Evolutionary conservation across 2,888 invertebrate genomes (phyloP).

Genomic region (Nephrotoma appendiculata): DNA sequence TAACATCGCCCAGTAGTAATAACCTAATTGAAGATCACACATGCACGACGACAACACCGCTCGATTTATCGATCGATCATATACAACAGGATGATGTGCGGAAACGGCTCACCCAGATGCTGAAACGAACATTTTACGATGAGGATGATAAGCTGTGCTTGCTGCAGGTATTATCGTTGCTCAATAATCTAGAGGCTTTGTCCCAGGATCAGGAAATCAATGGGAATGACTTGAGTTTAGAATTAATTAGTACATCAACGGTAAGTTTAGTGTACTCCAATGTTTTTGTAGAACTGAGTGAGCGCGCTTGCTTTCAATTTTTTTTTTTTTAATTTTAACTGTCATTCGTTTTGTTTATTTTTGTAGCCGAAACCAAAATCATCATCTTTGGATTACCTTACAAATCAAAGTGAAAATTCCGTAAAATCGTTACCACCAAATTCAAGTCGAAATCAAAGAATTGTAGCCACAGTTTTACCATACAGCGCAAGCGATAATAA

Average conservation of each 20-base stretch:
- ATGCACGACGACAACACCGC: not conserved
- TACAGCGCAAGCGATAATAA: conserved; percentile 30
- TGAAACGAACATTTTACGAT: conserved; percentile 22
- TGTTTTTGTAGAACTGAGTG: not conserved
- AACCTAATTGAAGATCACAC: conserved; percentile 16
- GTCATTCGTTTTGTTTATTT: not conserved
- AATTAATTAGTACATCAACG: conserved; percentile 26
- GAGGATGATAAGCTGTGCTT: conserved; percentile 45
- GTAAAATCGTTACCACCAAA: conserved; percentile 13
- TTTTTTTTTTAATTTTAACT: not conserved
- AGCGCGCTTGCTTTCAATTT: not conserved
- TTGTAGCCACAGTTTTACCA: conserved; percentile 49
- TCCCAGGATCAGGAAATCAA: conserved; percentile 22
- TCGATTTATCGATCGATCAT: conserved; percentile 15
- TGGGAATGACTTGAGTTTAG: conserved; percentile 41
- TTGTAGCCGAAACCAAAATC: not conserved
- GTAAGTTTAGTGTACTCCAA: conserved; percentile 16
- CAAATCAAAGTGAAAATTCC: not conserved
- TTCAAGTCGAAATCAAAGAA: conserved; percentile 25
- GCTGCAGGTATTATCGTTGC: conserved; percentile 44
- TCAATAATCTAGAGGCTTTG: conserved; percentile 44
- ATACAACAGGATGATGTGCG: conserved; percentile 23
- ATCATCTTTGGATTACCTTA: not conserved
- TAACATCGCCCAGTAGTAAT: conserved; percentile 22
- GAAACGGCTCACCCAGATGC: conserved; percentile 20